phyloP scores from a whole-genome alignment of 2,888 invertebrate genomes.

The Pseudococcus jackbeardsleyi region DNA sequence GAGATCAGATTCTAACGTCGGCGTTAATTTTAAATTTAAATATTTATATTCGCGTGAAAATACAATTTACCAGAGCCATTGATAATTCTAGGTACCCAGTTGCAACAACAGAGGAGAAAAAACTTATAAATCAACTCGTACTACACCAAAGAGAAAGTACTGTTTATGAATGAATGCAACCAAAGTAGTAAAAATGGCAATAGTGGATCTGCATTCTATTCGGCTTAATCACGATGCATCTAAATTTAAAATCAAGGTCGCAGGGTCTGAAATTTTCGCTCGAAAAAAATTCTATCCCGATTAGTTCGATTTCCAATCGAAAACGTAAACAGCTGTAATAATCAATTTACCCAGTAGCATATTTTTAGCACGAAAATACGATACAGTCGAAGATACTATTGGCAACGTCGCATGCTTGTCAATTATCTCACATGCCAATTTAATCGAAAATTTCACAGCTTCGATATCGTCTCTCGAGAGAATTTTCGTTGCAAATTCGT shows the following conservation, averaged over 20 bases:
- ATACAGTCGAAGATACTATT: not conserved
- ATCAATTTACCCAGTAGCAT: conserved; percentile 35
- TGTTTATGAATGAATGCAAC: conserved; percentile 7
- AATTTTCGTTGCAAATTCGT: conserved; percentile 16
- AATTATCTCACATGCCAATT: conserved; percentile 37
- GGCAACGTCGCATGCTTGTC: conserved; percentile 26
- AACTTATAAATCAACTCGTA: conserved; percentile 1
- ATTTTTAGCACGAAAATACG: conserved; percentile 34
- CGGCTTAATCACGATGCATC: not conserved
- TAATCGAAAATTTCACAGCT: conserved; percentile 35
- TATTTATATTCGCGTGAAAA: not conserved
- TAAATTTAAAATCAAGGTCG: not conserved
- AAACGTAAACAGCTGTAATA: conserved; percentile 21
- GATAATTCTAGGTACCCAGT: not conserved
- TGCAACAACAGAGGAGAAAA: not conserved
- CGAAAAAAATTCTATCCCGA: not conserved
- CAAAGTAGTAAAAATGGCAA: not conserved
- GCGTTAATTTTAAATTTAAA: not conserved
- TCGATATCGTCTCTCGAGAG: not conserved
- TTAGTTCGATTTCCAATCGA: conserved; percentile 1
- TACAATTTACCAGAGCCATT: not conserved
- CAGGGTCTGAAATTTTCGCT: not conserved
- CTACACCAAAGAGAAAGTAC: conserved; percentile 25
- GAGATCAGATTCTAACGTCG: not conserved
- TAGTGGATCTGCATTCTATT: not conserved